Base-by-base conservation (phyloP, 2,888 invertebrate species). In the Adelphocoris suturalis region DNA sequence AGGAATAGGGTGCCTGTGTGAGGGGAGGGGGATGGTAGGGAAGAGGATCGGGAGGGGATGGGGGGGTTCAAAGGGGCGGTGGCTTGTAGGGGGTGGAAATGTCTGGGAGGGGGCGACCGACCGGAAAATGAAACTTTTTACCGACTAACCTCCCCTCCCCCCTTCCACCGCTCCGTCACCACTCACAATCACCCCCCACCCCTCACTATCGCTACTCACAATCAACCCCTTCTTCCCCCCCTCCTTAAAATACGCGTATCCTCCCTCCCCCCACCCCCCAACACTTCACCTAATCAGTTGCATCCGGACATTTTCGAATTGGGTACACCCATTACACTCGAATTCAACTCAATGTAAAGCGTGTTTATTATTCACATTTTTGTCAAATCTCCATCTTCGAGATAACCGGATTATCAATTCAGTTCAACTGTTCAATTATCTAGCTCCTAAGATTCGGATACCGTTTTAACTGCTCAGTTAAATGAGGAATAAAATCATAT, bases 51-150 rank as follows among this genome's bases (percentile, higher is more conserved):
- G n/a, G 57, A 12, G 82, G 82, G 2, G 52, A 4, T 27, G 84
- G 37, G 76, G 78, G 87, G 52, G 28, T 52, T 28, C 27, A 86
- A 23, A 75, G 55, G 75, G 84, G 82, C 16, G 89, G 76, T 0
- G 28, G 23, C 75, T 37, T 46, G 57, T 85, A 28, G 76, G 47
- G 84, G 84, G 48, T 19, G 57, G 55, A 57, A 87, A 90, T 90
- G 89, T 89, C 89, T 89, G 90, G 89, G 55, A 47, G 27, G 85
- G 91, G 87, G 80, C 91, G 89, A 89, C 90, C 90, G 89, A 90
- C 90, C 91, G 90, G 91, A 91, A 91, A 91, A 91, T 91, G 91
- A 91, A 90, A 91, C 90, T 91, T 91, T 91, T 91, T 90, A 90
- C 91, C 86, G 75, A 75, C 85, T n/a, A 11, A 14, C 88, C 87